A percentile compares a stretch with the other conserved stretches of the same genome.
These are phyloP conservation scores for Dendrocopos noguchii DNA, from an alignment of 2,113 vertebrate genomes.

Conservation along the genomic window DNA sequence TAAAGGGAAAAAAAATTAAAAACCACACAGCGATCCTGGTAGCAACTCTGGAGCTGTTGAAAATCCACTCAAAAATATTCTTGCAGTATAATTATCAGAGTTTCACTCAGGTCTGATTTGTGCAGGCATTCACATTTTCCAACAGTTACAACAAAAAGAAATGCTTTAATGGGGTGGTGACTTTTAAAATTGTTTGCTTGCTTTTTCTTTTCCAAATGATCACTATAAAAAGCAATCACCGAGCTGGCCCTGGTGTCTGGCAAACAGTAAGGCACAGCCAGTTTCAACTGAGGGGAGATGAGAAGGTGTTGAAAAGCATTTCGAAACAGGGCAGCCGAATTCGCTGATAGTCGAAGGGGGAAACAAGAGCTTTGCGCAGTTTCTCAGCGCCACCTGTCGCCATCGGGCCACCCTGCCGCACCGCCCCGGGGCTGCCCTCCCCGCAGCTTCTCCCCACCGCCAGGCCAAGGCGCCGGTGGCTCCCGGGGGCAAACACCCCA, in stretches of 20 bases:
- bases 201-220: neutral
- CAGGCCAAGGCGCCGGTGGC: rapidly evolving
- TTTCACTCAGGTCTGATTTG: slow-evolving; percentile 50
- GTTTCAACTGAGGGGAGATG: neutral
- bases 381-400: neutral
- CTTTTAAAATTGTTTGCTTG: neutral
- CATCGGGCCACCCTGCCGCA: rapidly evolving
- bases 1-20: slow-evolving; percentile 48
- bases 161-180: slow-evolving; percentile 40
- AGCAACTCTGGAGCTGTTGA: slow-evolving; percentile 65
- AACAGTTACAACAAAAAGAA: slow-evolving; percentile 69
- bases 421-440: too few species aligned
- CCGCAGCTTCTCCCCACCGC: neutral
- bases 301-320: neutral
- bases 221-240: slow-evolving; percentile 1
- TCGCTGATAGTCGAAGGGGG: neutral
- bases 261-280: neutral
- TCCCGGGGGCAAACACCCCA: rapidly evolving
- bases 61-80: slow-evolving; percentile 75
- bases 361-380: neutral
- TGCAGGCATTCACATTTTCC: slow-evolving; percentile 57
- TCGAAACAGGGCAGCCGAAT: neutral
- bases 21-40: slow-evolving; percentile 57
- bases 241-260: neutral
- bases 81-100: slow-evolving; percentile 62